Conservation (phyloP, 2,797 vertebrate species). For the Antrozous pallidus region DNA sequence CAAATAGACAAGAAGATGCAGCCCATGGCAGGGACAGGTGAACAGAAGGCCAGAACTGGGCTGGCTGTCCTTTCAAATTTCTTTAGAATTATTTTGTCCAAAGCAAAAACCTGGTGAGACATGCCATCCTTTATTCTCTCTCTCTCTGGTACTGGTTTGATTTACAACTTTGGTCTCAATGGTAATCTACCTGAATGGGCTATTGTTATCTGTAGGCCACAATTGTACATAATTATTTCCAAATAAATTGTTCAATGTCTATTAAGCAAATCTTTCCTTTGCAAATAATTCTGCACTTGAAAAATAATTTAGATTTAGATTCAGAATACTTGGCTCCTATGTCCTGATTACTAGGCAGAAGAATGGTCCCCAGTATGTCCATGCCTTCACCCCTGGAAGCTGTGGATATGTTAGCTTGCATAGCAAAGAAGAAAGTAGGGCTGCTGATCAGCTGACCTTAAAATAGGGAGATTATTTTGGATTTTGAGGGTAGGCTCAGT, state of each 20-base stretch:
- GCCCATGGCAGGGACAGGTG: not conserved
- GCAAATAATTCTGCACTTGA: not conserved
- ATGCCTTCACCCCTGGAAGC: not conserved
- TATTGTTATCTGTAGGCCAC: not conserved
- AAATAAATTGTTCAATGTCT: not conserved
- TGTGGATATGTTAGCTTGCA: not conserved
- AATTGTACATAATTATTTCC: not conserved
- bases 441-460: not conserved
- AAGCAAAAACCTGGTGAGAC: not conserved
- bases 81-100: not conserved
- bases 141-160: not conserved
- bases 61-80: not conserved
- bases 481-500: not conserved
- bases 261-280: not conserved
- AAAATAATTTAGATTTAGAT: not conserved
- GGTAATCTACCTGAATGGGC: not conserved
- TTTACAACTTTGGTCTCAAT: not conserved
- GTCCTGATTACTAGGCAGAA: not conserved
- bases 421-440: not conserved
- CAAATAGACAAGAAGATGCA: not conserved
- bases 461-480: not conserved
- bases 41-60: not conserved
- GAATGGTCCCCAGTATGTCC: not conserved
- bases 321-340: not conserved
- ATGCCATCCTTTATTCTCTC: not conserved